Base-by-base conservation (phyloP, 2,113 vertebrate genomes). In the Cyprinodon brontotheroides region DNA sequence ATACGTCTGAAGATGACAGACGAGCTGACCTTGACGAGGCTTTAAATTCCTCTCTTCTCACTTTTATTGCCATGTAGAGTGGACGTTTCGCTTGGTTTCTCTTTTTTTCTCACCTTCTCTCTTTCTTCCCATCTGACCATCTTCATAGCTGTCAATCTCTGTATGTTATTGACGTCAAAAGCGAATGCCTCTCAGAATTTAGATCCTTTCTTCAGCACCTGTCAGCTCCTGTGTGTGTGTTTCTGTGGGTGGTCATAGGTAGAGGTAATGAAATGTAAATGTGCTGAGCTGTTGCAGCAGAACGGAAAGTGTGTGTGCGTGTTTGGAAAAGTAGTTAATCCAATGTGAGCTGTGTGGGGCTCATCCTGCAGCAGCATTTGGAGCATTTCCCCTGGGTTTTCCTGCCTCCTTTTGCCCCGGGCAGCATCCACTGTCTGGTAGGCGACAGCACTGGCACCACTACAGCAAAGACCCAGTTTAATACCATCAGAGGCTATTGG, bases 211-310 rank as follows among this genome's bases (percentile, higher is more conserved):
- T n/a, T 77, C 67, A 78, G 70, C 83, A 86, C 79, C 75, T 80
- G 77, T 82, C 79, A 85, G 82, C 61, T 79, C 37, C 22, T n/a
- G 73, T 61, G 65, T 10, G 36, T 69, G 66, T 67, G 68, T 75
- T 70, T 71, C 61, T 36, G 71, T 68, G 61, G 70, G 61, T 53
- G 77, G 72, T 63, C 76, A 79, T 63, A 84, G 83, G 81, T 85
- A 89, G 37, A 84, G 84, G 77, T 80, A 78, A 77, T 87, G 85
- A 77, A 89, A 85, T 87, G 78, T 47, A 75, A 89, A 88, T 90
- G 67, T 82, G 17, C 79, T 75, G 67, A 90, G 75, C 74, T 70
- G 78, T 84, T 11, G 72, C 79, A 75, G 82, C 82, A 77, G 62
- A 77, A 47, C 40, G 66, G 53, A 75, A 61, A 66, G 43, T 66